phyloP scores from a whole-genome alignment of 2,797 vertebrate species.

The Eidolon dupreanum region DNA sequence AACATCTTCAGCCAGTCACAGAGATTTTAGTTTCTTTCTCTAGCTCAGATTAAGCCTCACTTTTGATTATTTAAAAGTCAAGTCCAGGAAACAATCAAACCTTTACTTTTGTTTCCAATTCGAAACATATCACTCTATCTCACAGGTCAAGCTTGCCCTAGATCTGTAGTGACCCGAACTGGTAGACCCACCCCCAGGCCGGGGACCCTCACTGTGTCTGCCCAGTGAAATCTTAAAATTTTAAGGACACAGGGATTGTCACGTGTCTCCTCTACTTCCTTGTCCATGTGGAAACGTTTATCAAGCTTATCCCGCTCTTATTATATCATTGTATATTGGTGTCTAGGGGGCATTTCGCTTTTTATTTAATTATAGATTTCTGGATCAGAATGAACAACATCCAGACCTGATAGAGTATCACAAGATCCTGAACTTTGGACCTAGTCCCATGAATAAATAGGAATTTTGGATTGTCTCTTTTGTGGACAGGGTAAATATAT shows the following conservation, averaged over 20 bases:
- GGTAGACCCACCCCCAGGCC: background rate
- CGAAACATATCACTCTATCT: background rate
- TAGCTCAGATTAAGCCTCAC: background rate
- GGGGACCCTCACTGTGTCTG: background rate
- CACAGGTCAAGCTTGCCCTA: background rate
- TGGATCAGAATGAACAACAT: background rate
- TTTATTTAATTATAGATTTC: background rate
- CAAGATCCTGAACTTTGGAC: background rate
- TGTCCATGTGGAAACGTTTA: background rate
- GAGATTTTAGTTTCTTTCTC: background rate
- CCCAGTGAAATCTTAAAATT: background rate
- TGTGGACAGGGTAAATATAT: background rate
- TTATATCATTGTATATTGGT: background rate
- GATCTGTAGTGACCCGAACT: background rate
- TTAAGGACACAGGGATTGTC: background rate
- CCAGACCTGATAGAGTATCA: background rate
- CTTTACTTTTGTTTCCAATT: background rate
- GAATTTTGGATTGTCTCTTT: background rate
- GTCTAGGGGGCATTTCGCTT: background rate
- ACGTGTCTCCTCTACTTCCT: background rate
- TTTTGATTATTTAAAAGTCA: conserved; percentile 12
- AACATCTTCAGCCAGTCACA: background rate
- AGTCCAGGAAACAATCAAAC: background rate
- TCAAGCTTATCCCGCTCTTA: background rate
- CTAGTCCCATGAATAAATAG: background rate